Conservation (phyloP, 2,888 invertebrate species). For the Phania funesta region DNA sequence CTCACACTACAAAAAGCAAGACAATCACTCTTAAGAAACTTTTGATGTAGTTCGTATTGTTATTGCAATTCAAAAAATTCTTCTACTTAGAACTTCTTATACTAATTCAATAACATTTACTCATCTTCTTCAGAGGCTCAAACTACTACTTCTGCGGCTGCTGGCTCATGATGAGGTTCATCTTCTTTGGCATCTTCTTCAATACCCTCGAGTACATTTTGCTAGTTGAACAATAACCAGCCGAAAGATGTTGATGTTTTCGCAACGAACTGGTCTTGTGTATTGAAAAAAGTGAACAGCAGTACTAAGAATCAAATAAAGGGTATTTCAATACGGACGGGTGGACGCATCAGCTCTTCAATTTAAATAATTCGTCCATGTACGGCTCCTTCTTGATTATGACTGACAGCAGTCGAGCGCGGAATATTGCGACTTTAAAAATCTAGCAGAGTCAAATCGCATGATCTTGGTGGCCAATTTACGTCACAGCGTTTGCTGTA, state of each 20-base stretch:
- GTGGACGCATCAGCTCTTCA: too few relatives aligned
- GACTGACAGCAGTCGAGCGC: too few relatives aligned
- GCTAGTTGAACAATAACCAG: conserved; percentile 50
- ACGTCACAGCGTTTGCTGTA: too few relatives aligned
- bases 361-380: too few relatives aligned
- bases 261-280: neutral
- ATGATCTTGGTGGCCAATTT: too few relatives aligned
- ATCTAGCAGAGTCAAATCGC: too few relatives aligned
- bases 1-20: neutral
- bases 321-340: too few relatives aligned
- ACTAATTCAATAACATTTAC: conserved; percentile 2
- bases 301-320: neutral
- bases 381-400: too few relatives aligned
- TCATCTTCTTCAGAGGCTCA: conserved; percentile 29
- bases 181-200: conserved; percentile 7
- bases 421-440: too few relatives aligned
- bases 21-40: conserved; percentile 40
- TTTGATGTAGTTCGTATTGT: conserved; percentile 51
- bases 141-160: conserved; percentile 5
- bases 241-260: conserved; percentile 36
- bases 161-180: neutral
- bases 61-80: conserved; percentile 33
- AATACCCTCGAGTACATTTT: conserved; percentile 65
- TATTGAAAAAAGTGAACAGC: conserved; percentile 10
- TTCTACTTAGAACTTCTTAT: neutral